Percentiles rank a stretch among this genome's conserved stretches.
phyloP scores from a whole-genome alignment of 2,797 vertebrate species.

The Otus scops region DNA sequence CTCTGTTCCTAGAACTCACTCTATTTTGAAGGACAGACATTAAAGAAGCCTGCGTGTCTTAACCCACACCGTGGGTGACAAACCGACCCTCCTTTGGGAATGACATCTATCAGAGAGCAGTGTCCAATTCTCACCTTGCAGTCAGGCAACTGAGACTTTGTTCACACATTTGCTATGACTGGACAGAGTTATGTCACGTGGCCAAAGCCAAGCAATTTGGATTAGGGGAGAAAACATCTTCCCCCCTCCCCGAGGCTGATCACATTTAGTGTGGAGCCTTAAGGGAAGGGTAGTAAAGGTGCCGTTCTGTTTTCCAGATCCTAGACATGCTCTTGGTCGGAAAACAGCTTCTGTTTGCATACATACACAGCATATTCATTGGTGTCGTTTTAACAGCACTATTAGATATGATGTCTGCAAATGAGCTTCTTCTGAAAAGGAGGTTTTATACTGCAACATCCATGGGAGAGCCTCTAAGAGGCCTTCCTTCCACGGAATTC shows the following conservation, averaged over 20 bases:
- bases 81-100: neutral
- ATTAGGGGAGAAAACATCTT: neutral
- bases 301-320: slow-evolving; percentile 2
- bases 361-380: neutral
- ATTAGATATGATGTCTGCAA: neutral
- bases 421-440: neutral
- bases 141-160: neutral
- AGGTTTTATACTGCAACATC: neutral
- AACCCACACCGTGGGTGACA: neutral
- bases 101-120: neutral
- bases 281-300: neutral
- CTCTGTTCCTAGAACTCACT: neutral
- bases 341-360: neutral
- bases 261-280: neutral
- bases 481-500: neutral
- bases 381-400: neutral
- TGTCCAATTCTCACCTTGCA: neutral
- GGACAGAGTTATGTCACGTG: rapidly evolving
- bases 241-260: rapidly evolving
- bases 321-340: neutral
- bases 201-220: neutral
- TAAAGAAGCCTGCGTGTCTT: neutral
- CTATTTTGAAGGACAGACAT: neutral
- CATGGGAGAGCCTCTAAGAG: neutral
- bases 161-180: rapidly evolving